Conservation (phyloP, 92 coral and sea anemone species). For the Actinernus sp. region DNA sequence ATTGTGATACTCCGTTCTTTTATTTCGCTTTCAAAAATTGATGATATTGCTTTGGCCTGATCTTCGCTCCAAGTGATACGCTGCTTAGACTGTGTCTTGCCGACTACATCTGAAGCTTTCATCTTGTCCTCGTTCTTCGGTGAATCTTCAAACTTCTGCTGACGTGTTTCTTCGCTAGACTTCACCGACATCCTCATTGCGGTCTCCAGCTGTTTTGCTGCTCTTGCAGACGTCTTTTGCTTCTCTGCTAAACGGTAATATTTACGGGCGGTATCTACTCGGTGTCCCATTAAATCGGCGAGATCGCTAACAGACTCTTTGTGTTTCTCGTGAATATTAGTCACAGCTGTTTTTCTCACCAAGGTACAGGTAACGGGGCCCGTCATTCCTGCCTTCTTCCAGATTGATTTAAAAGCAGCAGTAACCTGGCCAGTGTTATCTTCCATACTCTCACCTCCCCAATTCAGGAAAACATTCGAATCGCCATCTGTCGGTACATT, state of each 20-base stretch:
- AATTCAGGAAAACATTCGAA: conserved; percentile 18
- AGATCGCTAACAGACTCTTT: conserved; percentile 24
- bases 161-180: background rate
- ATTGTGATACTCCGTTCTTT: conserved; percentile 8
- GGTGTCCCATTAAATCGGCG: conserved; percentile 43
- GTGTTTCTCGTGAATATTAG: conserved; percentile 4
- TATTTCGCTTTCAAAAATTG: conserved; percentile 15
- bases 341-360: conserved; percentile 40
- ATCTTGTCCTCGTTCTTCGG: background rate
- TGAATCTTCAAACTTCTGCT: background rate
- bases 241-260: conserved; percentile 29
- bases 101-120: too few relatives aligned
- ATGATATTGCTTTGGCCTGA: conserved; percentile 4
- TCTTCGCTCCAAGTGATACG: conserved; percentile 20
- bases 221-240: conserved; percentile 18
- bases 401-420: conserved; percentile 26
- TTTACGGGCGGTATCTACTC: conserved; percentile 13
- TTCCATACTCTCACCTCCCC: conserved; percentile 21
- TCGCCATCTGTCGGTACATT: background rate
- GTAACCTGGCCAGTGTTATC: conserved; percentile 34
- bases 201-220: conserved; percentile 7
- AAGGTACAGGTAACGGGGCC: conserved; percentile 27
- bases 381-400: conserved; percentile 32
- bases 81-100: too few relatives aligned
- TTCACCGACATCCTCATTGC: conserved; percentile 12